Evolutionary conservation across 2,888 invertebrate species (phyloP).

Genomic region (Drosophila mercatorum): DNA sequence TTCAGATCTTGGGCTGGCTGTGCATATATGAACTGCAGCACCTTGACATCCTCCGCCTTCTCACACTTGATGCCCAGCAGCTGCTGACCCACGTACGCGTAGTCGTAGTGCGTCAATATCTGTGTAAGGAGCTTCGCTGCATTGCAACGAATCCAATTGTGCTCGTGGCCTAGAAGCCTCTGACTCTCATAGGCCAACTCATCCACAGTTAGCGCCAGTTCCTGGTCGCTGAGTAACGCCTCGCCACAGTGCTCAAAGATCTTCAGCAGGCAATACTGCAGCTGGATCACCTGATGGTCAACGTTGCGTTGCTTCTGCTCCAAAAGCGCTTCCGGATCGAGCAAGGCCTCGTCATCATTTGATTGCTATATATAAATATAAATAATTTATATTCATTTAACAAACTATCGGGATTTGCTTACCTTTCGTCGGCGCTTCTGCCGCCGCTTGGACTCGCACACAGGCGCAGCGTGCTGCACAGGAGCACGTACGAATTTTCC

Average conservation of each 20-base stretch:
- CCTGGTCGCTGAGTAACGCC: conserved; percentile 85
- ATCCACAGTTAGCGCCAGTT: conserved; percentile 84
- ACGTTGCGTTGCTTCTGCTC: conserved; percentile 87
- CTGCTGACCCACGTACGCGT: conserved; percentile 86
- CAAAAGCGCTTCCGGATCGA: conserved; percentile 72
- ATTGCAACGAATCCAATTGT: conserved; percentile 93
- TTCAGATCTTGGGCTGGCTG: conserved; percentile 88
- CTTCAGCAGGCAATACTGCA: conserved; percentile 89
- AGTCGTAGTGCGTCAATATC: conserved; percentile 88
- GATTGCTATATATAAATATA: conserved; percentile 6
- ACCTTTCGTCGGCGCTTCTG: conserved; percentile 50
- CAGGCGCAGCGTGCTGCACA: conserved; percentile 59
- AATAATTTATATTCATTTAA: neutral
- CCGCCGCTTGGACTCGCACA: neutral
- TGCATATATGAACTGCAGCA: conserved; percentile 87
- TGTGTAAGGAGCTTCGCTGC: conserved; percentile 91
- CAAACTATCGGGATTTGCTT: neutral
- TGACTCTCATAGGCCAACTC: conserved; percentile 89
- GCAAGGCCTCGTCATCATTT: conserved; percentile 27
- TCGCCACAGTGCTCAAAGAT: conserved; percentile 88
- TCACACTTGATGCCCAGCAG: conserved; percentile 84
- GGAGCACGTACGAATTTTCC: conserved; percentile 87
- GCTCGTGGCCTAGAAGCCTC: conserved; percentile 91
- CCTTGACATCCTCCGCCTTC: conserved; percentile 20
- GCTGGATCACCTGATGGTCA: conserved; percentile 91